These are phyloP conservation scores for Exephanes ischioxanthus DNA, from an alignment of 2,888 invertebrate genomes.

Conservation along the genomic window DNA sequence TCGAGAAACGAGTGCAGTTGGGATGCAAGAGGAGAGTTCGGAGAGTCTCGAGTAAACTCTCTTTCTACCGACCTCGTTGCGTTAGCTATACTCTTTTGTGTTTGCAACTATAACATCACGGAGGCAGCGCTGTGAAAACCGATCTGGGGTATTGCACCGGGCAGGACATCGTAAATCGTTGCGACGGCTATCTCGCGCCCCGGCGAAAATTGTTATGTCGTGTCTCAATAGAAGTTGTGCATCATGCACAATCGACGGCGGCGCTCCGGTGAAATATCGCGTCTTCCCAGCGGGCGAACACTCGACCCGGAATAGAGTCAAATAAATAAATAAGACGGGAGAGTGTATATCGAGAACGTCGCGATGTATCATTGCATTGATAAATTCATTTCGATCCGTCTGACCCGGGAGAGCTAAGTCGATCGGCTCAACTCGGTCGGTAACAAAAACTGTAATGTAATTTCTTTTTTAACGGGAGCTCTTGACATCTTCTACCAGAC, in stretches of 20 bases:
- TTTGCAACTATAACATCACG: neutral
- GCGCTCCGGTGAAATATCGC: constrained; percentile 54
- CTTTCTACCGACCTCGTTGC: constrained; percentile 15
- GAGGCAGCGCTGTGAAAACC: constrained; percentile 24
- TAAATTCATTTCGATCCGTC: neutral
- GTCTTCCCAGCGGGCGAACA: neutral
- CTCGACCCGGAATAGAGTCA: neutral
- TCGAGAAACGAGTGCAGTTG: constrained; percentile 14
- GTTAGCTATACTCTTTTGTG: constrained; percentile 9
- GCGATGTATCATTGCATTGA: neutral
- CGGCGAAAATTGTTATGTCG: constrained; percentile 58
- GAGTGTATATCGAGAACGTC: neutral
- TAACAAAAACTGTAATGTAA: neutral
- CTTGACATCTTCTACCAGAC: neutral
- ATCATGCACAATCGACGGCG: constrained; percentile 43
- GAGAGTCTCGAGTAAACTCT: constrained; percentile 36
- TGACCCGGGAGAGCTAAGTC: neutral
- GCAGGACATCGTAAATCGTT: constrained; percentile 62
- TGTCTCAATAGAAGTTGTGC: constrained; percentile 56
- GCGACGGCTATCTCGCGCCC: constrained; percentile 55
- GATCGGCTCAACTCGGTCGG: neutral
- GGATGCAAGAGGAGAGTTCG: constrained; percentile 14
- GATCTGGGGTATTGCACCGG: constrained; percentile 23
- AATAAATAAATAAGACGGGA: neutral
- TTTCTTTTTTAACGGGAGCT: neutral